Evolutionary conservation across 2,113 vertebrate genomes (phyloP).

Genomic region (Parus major): DNA sequence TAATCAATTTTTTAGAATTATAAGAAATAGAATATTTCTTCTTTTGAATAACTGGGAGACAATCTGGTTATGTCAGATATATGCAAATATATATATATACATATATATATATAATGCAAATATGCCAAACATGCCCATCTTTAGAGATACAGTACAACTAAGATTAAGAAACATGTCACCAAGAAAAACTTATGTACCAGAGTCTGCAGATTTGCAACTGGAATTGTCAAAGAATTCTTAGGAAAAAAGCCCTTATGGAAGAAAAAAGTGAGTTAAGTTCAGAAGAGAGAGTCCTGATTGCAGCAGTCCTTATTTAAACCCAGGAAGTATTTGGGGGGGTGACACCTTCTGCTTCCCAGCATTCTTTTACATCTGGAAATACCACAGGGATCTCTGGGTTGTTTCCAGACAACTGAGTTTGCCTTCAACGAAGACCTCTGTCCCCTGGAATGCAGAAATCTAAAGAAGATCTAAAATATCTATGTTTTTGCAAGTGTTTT

Average conservation of each 20-base stretch:
- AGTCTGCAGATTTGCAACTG: conserved; percentile 5
- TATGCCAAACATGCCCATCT: conserved; percentile 23
- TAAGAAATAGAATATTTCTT: background rate
- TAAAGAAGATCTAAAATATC: background rate
- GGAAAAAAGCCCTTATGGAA: background rate
- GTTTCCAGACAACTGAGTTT: background rate
- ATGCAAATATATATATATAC: too few relatives aligned
- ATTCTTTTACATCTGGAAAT: background rate
- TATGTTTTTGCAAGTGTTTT: background rate
- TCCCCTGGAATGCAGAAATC: background rate
- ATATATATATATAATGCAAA: background rate
- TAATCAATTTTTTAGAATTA: background rate
- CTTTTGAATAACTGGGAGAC: background rate
- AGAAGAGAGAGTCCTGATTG: background rate
- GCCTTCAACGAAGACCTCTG: background rate
- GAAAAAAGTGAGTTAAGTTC: background rate
- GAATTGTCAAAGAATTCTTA: background rate
- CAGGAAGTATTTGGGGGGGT: background rate
- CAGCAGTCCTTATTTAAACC: background rate
- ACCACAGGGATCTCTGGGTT: background rate
- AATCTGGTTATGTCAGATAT: background rate
- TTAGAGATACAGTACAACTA: conserved; percentile 47
- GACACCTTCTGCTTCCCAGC: background rate
- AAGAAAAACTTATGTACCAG: background rate
- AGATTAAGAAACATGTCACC: conserved; percentile 65